phyloP scores from a whole-genome alignment of 2,113 vertebrate species.

The Peromyscus maniculatus region DNA sequence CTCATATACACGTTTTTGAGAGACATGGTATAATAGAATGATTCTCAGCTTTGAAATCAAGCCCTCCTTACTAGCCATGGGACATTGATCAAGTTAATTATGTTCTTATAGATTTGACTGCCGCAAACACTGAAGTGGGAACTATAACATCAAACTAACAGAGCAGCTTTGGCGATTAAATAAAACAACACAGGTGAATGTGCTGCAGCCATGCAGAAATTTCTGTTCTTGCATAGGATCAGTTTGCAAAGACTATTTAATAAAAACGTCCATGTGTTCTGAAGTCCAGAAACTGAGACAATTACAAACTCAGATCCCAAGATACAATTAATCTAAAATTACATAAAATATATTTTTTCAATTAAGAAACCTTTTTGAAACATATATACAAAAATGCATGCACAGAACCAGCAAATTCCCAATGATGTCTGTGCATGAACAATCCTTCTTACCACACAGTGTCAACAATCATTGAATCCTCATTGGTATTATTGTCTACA shows the following conservation, averaged over 20 bases:
- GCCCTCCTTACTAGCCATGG: neutral
- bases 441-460: neutral
- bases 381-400: neutral
- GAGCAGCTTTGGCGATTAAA: neutral
- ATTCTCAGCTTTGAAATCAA: constrained; percentile 21
- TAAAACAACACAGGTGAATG: neutral
- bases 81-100: neutral
- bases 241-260: neutral
- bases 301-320: neutral
- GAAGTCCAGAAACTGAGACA: neutral
- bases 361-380: constrained; percentile 26
- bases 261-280: neutral
- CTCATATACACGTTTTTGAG: neutral
- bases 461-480: neutral
- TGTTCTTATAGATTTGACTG: neutral
- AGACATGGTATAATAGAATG: neutral
- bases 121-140: neutral
- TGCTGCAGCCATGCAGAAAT: neutral
- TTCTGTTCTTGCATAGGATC: neutral
- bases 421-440: neutral
- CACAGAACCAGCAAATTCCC: neutral
- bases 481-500: neutral
- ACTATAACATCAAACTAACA: neutral
- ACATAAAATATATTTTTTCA: neutral
- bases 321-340: neutral